Base-by-base conservation (phyloP, 2,797 vertebrate genomes). In the Cercopithecus petaurista region DNA sequence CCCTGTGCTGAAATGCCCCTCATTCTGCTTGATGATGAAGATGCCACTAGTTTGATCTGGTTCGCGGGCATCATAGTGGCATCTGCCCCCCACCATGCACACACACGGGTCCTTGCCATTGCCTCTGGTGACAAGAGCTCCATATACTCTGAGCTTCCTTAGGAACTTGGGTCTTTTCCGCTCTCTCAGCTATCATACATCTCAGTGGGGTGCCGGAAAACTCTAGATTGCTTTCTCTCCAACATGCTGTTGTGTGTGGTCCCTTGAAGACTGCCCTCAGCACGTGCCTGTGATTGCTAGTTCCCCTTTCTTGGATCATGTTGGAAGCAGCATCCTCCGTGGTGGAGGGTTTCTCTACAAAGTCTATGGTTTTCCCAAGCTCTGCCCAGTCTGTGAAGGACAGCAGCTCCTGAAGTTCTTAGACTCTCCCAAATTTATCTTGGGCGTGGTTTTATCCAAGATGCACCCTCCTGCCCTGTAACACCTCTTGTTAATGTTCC, bases 271-370 rank as follows among this genome's bases (percentile, higher is more conserved):
- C 28, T 15, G 46, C 21, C 30, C 24, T 79, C 9, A 17, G 39
- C 50, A 13, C 0, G 1, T 6, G 59, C 5, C 41, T 59, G 22
- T 3, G 9, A 5, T 30, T 6, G 5, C 70, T 19, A n/a, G 3
- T 10, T 59, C 17, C 17, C 17, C 57, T n/a, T 28, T 52, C 70
- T 39, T 36, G 30, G 33, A 57, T 46, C 10, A 3, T 7, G 17
- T 14, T 28, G 26, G 59, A 30, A 1, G 3, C 8, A 33, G 57
- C n/a, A 30, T 79, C n/a, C 22, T 17, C 36, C 0, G 2, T 2
- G 2, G 33, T 4, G 10, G 67, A 90, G 67, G 26, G 19, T 67
- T 90, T 48, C 88, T 67, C 33, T 76, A 15, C 1, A 9, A 24
- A 8, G 7, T 14, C 33, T 48, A 3, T 17, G 7, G 52, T 75